Evolutionary conservation across 2,113 vertebrate genomes (phyloP).

Genomic region (Amphilophus citrinellus): DNA sequence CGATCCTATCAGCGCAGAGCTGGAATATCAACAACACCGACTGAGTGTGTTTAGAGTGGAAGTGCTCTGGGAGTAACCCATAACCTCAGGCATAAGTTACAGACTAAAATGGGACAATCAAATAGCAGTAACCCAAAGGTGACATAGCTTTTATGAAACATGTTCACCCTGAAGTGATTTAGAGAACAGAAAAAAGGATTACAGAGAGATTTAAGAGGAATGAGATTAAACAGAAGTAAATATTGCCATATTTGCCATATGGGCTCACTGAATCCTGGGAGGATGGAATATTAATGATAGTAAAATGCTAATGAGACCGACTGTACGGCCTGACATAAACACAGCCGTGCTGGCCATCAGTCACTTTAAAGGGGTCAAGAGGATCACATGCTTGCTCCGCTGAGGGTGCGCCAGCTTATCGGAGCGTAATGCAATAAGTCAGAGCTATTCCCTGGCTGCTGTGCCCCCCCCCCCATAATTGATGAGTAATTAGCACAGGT

Average conservation of each 20-base stretch:
- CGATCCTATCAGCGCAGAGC: constrained; percentile 59
- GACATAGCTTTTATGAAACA: constrained; percentile 33
- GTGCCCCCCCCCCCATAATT: constrained; percentile 66
- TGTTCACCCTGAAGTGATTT: constrained; percentile 18
- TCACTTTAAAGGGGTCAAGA: constrained; percentile 51
- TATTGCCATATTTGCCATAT: constrained; percentile 23
- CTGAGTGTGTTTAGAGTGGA: constrained; percentile 42
- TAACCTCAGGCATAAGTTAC: constrained; percentile 34
- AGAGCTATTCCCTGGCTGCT: constrained; percentile 52
- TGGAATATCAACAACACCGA: constrained; percentile 56
- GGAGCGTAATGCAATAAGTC: constrained; percentile 59
- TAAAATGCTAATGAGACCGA: constrained; percentile 53
- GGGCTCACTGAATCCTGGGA: constrained; percentile 17
- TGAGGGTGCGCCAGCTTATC: constrained; percentile 34
- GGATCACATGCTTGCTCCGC: constrained; percentile 15
- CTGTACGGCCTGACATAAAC: constrained; percentile 42
- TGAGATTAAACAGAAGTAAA: constrained; percentile 26
- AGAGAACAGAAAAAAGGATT: constrained; percentile 13
- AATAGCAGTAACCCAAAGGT: constrained; percentile 32
- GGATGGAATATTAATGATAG: constrained; percentile 30
- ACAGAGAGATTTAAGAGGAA: constrained; percentile 42
- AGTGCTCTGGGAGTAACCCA: constrained; percentile 28
- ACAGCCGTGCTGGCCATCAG: constrained; percentile 39
- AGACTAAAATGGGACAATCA: constrained; percentile 28
- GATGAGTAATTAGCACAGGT: constrained; percentile 79